These are phyloP conservation scores for Rhopalosiphum padi DNA, from an alignment of 1,140 invertebrate species.

Conservation along the genomic window DNA sequence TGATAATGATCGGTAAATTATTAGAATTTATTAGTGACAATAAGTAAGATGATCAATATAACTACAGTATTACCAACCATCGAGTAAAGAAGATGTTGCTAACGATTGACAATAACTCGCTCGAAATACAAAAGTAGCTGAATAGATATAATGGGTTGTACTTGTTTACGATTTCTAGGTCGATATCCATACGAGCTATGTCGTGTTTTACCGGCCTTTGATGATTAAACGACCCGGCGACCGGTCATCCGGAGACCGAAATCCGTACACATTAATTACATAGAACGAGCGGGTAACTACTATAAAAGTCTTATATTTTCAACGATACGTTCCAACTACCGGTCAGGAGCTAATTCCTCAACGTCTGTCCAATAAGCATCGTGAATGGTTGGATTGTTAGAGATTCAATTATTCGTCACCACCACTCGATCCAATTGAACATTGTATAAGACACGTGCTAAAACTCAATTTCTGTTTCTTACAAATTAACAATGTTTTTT, in stretches of 20 bases:
- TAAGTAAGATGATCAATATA: background rate
- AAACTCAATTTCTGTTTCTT: background rate
- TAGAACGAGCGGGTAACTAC: background rate
- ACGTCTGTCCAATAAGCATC: background rate
- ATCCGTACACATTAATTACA: conserved; percentile 35
- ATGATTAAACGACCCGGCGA: conserved; percentile 33
- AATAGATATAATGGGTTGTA: background rate
- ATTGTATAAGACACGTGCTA: background rate
- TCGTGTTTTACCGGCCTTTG: background rate
- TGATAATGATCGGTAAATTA: background rate
- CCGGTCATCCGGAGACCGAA: background rate
- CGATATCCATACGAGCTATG: background rate
- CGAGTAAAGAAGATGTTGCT: background rate
- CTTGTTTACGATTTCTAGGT: background rate
- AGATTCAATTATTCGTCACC: background rate
- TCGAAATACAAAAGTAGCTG: background rate
- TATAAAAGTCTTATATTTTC: background rate
- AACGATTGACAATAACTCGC: background rate
- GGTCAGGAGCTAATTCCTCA: background rate
- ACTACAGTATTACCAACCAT: background rate
- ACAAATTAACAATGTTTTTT: background rate
- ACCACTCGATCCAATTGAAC: background rate
- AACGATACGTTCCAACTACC: background rate
- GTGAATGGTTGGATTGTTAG: background rate
- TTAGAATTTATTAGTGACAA: background rate